Base-by-base conservation (phyloP, 2,797 vertebrate species). In the Crocidura indochinensis region DNA sequence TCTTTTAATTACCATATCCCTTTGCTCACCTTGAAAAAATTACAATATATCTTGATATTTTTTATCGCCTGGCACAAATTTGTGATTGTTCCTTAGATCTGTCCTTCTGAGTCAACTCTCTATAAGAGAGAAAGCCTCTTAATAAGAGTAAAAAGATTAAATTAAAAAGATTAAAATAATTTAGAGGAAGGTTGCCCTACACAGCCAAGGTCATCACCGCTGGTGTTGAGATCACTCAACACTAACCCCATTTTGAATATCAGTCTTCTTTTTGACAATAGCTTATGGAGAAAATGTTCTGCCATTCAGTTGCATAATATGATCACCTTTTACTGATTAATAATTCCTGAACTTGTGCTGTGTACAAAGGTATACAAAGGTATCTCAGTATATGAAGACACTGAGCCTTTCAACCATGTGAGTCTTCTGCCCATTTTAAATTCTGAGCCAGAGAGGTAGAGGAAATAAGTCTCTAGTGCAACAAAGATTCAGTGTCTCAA, bases 21-120 rank as follows among this genome's bases (percentile, higher is more conserved):
- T 73, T 85, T 12, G 0, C 84, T 94, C 81, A 88, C 90, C 87
- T 95, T 94, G 87, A 85, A 92, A 96, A 92, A 44, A 68, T 49
- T 65, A 93, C 73, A 67, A 83, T 86, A 84, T 79, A 38, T 72
- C 83, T 88, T 26, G 8, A 24, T 64, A 64, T 87, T 62, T 88
- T 53, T 92, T 68, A 49, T 76, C 53, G 6, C 38, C 53, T 22
- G n/a, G 74, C 90, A 72, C 83, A 91, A 69, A 90, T 53, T 69
- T 64, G 31, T 26, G 49, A 4, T 47, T 74, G 46, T 77, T 38
- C 75, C 64, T 93, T 77, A 93, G 8, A 56, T 85, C 90, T 31
- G 10, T 65, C 38, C 44, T 10, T 79, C 31, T 6, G 1, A 15
- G 53, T 62, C 65, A 71, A 19, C 68, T 71, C 51, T 31, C 44